Base-by-base conservation (phyloP, 1,140 invertebrate genomes). In the Sesamia nonagrioides region DNA sequence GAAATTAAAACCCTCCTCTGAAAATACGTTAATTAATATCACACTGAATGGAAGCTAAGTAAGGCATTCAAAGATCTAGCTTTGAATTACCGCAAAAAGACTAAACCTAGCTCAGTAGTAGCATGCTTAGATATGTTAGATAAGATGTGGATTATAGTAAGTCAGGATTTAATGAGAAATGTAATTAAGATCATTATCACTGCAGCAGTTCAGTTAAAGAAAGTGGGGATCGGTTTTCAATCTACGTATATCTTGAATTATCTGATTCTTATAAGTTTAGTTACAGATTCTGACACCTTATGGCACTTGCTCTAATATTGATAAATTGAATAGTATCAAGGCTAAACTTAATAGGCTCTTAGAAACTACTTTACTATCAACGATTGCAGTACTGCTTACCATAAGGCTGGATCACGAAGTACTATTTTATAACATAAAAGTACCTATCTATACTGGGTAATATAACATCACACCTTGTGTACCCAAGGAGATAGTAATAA, bases 141-240 rank as follows among this genome's bases (percentile, higher is more conserved):
- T 42, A 40, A 18, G 17, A 58, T 66, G 21, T 18, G 18, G 17
- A 2, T 45, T 18, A 66, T 42, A 66, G 35, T 66, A 66, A 66
- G 37, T 33, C 61, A 42, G 6, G 61, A 66, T 45, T 42, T 66
- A 66, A 66, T 6, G 17, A 42, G 61, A 40, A 21, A 66, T 9
- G 37, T 66, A 40, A 66, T 66, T 66, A 66, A 66, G 37, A 66
- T 66, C 61, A 13, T 58, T 33, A 58, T 58, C 60, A 37, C 17
- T 63, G 11, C 13, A 21, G 18, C 11, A 21, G 37, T 42, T 17
- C n/a, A 21, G 61, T 37, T 37, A 17, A 15, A 66, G 35, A 18
- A 63, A n/a, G n/a, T 42, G 18, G 15, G 27, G 54, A 37, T 42
- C 17, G 61, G 37, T 40, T 42, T 66, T 50, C 15, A 50, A 50